These are phyloP conservation scores for Gasterosteus nipponicus DNA, from an alignment of 2,113 vertebrate genomes.

Conservation along the genomic window DNA sequence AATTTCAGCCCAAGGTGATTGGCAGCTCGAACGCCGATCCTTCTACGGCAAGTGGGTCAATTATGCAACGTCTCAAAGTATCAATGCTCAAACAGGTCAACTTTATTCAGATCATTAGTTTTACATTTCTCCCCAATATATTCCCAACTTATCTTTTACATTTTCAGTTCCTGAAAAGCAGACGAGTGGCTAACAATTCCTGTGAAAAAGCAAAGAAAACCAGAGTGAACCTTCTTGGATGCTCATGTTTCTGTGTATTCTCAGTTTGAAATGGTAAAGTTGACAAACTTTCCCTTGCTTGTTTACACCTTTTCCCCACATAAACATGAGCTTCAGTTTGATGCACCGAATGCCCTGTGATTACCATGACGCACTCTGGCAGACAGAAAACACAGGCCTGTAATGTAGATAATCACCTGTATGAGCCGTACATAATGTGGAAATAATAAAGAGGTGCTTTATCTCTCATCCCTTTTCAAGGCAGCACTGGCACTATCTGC, in stretches of 20 bases:
- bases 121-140: neutral
- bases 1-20: too few species aligned
- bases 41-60: neutral
- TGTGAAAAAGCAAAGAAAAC: neutral
- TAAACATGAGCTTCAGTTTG: neutral
- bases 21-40: too few species aligned
- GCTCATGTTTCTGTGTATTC: neutral
- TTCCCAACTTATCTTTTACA: neutral
- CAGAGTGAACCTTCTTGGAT: neutral
- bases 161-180: neutral
- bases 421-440: slow-evolving; percentile 53
- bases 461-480: slow-evolving; percentile 53
- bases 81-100: neutral
- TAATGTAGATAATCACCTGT: slow-evolving; percentile 64
- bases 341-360: neutral
- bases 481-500: slow-evolving; percentile 16
- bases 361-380: neutral
- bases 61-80: neutral
- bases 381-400: slow-evolving; percentile 28
- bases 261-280: neutral
- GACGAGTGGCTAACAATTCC: neutral
- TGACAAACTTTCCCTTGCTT: neutral
- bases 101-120: neutral
- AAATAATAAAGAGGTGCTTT: slow-evolving; percentile 48
- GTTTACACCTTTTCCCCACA: neutral